Base-by-base conservation (phyloP, 2,888 invertebrate genomes). In the Eilema sororculum region DNA sequence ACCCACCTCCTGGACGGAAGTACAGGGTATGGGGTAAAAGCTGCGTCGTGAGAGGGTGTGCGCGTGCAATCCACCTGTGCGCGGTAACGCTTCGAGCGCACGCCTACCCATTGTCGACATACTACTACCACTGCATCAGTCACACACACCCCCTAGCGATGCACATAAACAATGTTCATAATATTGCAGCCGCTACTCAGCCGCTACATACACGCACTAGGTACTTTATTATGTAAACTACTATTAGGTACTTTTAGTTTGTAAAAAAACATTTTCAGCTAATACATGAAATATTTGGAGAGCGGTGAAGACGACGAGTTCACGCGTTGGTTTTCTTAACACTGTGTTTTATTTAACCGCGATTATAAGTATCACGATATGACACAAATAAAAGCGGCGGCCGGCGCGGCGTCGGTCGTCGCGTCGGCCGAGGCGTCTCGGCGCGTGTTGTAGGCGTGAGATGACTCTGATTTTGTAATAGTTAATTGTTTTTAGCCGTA, bases 1-100 rank as follows among this genome's bases (percentile, higher is more conserved):
- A 84, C 76, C 87, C 80, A 70, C 87, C 80, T 72, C 74, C 63
- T 86, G 87, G 85, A 84, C 79, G 77, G 84, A 81, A 84, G 81
- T 87, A 87, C 86, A 84, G 77, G 78, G 75, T 76, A 10, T 66
- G 73, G 79, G 73, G 80, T 70, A 63, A 73, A 69, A 79, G 77
- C 77, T 74, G 83, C 65, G 73, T 80, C 81, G 85, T 85, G 86
- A 87, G 87, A 86, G 88, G 87, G 84, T 78, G 81, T 84, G 84
- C 86, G 79, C 81, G 76, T 73, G 74, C 74, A 84, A 68, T 76
- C 86, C 87, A 85, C 90, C 90, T 89, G n/a, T n/a, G 90, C 91
- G 90, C 89, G 86, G 82, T 87, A 86, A 73, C 78, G 79, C 68
- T 75, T 77, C 78, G 79, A 67, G 71, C 79, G 82, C 85, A 87